Percentiles rank a stretch among this genome's conserved stretches.
These are phyloP conservation scores for Enteromius trimaculatus DNA, from an alignment of 2,797 vertebrate genomes.

Conservation along the genomic window DNA sequence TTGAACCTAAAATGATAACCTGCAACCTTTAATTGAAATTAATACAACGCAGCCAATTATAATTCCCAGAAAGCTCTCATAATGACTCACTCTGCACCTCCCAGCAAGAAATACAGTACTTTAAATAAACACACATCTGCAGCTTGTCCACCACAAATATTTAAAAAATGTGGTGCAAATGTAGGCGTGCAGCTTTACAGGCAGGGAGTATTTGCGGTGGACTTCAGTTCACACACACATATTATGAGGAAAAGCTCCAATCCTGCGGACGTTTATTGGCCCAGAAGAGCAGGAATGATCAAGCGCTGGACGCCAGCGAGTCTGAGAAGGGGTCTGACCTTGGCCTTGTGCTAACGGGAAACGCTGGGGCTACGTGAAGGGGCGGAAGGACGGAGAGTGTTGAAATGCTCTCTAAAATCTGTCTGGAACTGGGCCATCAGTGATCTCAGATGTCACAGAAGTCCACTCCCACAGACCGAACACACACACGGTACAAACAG, in stretches of 20 bases:
- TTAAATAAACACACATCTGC: not conserved
- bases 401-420: not conserved
- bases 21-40: not conserved
- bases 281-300: constrained; percentile 6
- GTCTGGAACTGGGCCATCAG: constrained; percentile 1
- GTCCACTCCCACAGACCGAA: not conserved
- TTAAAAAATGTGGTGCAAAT: not conserved
- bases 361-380: not conserved
- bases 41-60: not conserved
- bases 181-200: constrained; percentile 5
- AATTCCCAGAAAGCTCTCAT: not conserved
- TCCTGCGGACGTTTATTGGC: not conserved
- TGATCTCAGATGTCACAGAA: constrained; percentile 20
- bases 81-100: not conserved
- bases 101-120: not conserved
- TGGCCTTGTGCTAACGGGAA: constrained; percentile 11
- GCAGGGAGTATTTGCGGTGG: not conserved
- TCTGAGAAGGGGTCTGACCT: constrained; percentile 40
- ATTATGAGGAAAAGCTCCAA: not conserved
- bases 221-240: constrained; percentile 7
- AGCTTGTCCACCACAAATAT: not conserved
- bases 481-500: not conserved
- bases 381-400: not conserved
- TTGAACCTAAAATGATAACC: not conserved
- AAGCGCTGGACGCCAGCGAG: constrained; percentile 15